Conservation (phyloP, 2,888 invertebrate species). For the Amiota minor region DNA sequence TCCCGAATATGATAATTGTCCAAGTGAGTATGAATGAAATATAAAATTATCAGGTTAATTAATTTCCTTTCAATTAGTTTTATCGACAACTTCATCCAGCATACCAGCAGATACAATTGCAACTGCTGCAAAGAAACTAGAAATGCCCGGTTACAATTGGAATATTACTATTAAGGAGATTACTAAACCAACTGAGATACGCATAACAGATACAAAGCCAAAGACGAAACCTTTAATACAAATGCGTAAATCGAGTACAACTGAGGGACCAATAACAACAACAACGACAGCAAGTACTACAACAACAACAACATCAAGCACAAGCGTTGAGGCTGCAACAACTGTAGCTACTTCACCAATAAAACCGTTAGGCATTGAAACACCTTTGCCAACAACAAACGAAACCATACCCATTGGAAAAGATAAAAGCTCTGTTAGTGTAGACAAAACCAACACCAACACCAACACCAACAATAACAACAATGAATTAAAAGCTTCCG, state of each 20-base stretch:
- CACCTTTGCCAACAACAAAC: slow-evolving; percentile 19
- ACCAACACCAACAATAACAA: slow-evolving; percentile 25
- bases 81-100: slow-evolving; percentile 44
- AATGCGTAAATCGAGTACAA: slow-evolving; percentile 58
- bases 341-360: background rate
- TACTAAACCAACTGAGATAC: slow-evolving; percentile 71
- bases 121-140: slow-evolving; percentile 14
- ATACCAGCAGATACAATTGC: slow-evolving; percentile 46
- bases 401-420: background rate
- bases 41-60: slow-evolving; percentile 12
- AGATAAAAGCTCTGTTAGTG: slow-evolving; percentile 42
- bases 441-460: slow-evolving; percentile 25
- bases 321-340: slow-evolving; percentile 36
- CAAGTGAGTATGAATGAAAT: slow-evolving; percentile 73
- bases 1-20: slow-evolving; percentile 87
- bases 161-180: slow-evolving; percentile 73
- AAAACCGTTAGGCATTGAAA: background rate
- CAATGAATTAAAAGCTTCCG: slow-evolving; percentile 31
- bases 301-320: slow-evolving; percentile 38
- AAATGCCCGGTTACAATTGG: slow-evolving; percentile 58
- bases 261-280: slow-evolving; percentile 39
- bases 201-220: slow-evolving; percentile 69
- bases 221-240: slow-evolving; percentile 54
- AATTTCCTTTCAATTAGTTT: slow-evolving; percentile 42
- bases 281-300: slow-evolving; percentile 44